Evolutionary conservation across 2,113 vertebrate genomes (phyloP), one percentile per base, ranked within the genome.

Genomic region (Mastomys coucha): DNA sequence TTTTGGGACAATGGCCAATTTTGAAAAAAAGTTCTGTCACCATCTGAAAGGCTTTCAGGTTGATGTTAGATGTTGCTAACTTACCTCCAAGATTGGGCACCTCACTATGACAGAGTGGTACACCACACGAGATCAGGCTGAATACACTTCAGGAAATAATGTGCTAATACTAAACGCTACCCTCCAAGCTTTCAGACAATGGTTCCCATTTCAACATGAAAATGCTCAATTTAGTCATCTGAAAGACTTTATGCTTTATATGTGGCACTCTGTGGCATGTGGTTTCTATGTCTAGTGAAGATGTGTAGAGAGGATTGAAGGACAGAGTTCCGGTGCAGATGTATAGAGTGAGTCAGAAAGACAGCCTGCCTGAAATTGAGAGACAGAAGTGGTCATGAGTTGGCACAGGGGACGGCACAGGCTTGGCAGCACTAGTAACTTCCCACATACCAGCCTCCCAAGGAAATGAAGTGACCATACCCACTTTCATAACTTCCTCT

Each of bases 341-440:
- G 5, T 17, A 11, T 16, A 75, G 42, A 63, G 4, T 0, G 13
- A 24, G 13, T 28, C 12, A 89, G 2, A 16, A 12, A 51, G n/a
- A 91, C 1, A 20, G 12, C 24, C 42, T 0, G 3, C 31, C 5
- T 56, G 28, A 9, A 75, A 90, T 56, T 1, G 4, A 53, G 22
- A 82, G 20, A 42, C 7, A 67, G 12, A 22, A 5, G 0, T 51
- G 13, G 24, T 9, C 3, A 24, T 33, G 22, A 0, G 24, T 65
- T 7, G 56, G 36, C 14, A 2, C 2, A 42, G n/a, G n/a, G 20
- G 4, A 1, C 58, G 78, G 53, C 26, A 42, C 51, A 89, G 11
- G 0, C 9, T 33, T 2, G 0, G 7, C 7, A 19, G 10, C 2
- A 16, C 24, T 36, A 58, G 7, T 7, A 51, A 45, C n/a, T 51